Evolutionary conservation across 2,888 invertebrate genomes (phyloP).

Genomic region (Hydropsyche betteni): DNA sequence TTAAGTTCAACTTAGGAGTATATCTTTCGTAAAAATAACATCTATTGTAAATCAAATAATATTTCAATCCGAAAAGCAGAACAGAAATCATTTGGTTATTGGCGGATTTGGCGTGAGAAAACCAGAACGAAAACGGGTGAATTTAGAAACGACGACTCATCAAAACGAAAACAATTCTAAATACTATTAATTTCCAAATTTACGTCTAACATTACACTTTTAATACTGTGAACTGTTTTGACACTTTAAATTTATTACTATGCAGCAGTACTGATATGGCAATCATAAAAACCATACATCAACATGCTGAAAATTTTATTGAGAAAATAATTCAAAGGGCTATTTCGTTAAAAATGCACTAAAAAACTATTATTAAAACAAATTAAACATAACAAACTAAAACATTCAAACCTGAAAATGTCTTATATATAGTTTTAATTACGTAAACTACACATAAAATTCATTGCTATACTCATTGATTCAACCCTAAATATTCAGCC

Average conservation of each 20-base stretch:
- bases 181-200: background rate
- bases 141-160: too few relatives aligned
- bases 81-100: too few relatives aligned
- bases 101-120: too few relatives aligned
- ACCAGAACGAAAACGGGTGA: too few relatives aligned
- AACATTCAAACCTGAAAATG: background rate
- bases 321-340: background rate
- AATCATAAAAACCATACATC: background rate
- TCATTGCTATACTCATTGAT: slow-evolving; percentile 11
- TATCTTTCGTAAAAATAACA: background rate
- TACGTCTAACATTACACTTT: too few relatives aligned
- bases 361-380: slow-evolving; percentile 2
- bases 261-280: background rate
- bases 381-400: background rate
- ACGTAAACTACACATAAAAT: background rate
- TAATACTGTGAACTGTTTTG: background rate
- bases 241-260: background rate
- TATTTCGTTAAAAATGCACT: background rate
- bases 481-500: slow-evolving; percentile 25
- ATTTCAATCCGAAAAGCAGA: too few relatives aligned
- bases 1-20: background rate
- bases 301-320: too few relatives aligned
- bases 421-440: background rate
- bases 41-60: too few relatives aligned
- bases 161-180: too few relatives aligned